Base-by-base conservation (phyloP, 2,888 invertebrate species). In the Schrankia costaestrigalis region DNA sequence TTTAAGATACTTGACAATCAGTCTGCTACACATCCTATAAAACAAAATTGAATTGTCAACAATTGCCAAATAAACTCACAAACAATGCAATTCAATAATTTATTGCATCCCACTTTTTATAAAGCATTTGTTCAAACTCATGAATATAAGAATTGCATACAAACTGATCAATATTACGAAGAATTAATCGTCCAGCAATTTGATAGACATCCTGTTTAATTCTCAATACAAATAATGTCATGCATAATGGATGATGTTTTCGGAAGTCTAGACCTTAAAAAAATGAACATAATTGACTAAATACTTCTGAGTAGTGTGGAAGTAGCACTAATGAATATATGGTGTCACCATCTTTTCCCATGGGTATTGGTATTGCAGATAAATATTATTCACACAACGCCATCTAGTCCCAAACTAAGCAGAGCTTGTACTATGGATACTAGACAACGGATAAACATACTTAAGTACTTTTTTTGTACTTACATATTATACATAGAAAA, bases 161-260 rank as follows among this genome's bases (percentile, higher is more conserved):
- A 30, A 72, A 71, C 46, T n/a, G n/a, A n/a, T n/a, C 40, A 7
- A 8, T 14, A 45, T 69, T 83, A 73, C 81, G 57, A 30, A 56
- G 85, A 84, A 71, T 73, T 85, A 85, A 84, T 84, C 78, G 79
- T 13, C 60, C 58, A 40, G 63, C 71, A 83, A 84, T 84, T 84
- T 84, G 79, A 71, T 74, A 75, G 59, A 77, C 74, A 77, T 81
- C 80, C 81, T 76, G 73, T 48, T 29, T 38, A 48, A 41, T 53
- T 51, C 56, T 13, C 43, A 54, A 52, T 52, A 72, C 66, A 68
- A 68, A 62, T 42, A 50, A 40, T 33, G 39, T 21, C 35, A 39
- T 52, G 68, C 74, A 72, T 70, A 69, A 77, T 59, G 69, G 69
- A 52, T 59, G 48, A 22, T 22, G 9, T 41, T 59, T 50, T 51